Conservation (phyloP, 92 coral and sea anemone species). For the Palythoa heliodiscus region DNA sequence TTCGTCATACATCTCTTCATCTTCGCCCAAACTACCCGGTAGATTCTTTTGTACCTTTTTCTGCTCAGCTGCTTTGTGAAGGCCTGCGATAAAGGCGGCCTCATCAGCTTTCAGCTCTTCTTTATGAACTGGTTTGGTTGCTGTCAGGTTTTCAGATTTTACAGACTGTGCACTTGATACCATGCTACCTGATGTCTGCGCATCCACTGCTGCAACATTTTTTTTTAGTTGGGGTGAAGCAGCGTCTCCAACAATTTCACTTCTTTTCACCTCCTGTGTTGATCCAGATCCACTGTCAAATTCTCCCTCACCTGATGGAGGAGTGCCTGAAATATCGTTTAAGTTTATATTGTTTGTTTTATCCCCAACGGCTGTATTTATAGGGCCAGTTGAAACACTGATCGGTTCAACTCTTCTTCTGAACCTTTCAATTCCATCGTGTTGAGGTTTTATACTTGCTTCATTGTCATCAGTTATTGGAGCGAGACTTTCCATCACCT, state of each 20-base stretch:
- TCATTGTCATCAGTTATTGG: slow-evolving; percentile 83
- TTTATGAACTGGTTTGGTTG: slow-evolving; percentile 50
- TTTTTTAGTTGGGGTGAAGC: background rate
- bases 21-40: slow-evolving; percentile 89
- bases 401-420: slow-evolving; percentile 74
- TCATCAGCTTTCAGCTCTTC: slow-evolving; percentile 81
- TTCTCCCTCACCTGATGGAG: slow-evolving; percentile 72
- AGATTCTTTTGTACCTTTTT: slow-evolving; percentile 35
- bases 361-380: slow-evolving; percentile 1
- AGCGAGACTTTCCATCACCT: slow-evolving; percentile 94
- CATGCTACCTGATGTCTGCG: background rate
- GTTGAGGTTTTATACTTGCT: slow-evolving; percentile 64
- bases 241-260: slow-evolving; percentile 56
- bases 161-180: slow-evolving; percentile 22
- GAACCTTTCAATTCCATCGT: slow-evolving; percentile 79
- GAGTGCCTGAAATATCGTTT: slow-evolving; percentile 38
- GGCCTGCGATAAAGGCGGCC: slow-evolving; percentile 87
- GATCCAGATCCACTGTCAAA: slow-evolving; percentile 67
- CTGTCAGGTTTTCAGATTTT: slow-evolving; percentile 39
- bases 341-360: slow-evolving; percentile 20
- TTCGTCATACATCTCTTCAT: slow-evolving; percentile 62
- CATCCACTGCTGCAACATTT: background rate
- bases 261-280: slow-evolving; percentile 50
- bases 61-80: slow-evolving; percentile 72
- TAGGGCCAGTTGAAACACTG: slow-evolving; percentile 22